Conservation (phyloP, 2,888 invertebrate genomes). For the Drosophila austrosaltans region DNA sequence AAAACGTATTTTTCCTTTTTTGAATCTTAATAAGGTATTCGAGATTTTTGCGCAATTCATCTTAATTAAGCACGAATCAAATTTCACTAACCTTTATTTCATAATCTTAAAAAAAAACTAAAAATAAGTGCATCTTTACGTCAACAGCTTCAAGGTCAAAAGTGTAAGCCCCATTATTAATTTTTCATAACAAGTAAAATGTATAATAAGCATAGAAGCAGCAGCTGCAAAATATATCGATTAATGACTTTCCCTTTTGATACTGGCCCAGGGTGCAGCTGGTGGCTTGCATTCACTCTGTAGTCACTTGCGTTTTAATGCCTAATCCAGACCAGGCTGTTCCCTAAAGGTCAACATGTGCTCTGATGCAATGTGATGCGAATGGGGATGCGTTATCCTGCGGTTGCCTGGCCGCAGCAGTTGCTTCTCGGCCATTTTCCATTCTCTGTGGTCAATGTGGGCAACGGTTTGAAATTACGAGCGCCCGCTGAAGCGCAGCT, state of each 20-base stretch:
- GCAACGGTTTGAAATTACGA: slow-evolving; percentile 60
- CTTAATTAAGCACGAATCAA: no score
- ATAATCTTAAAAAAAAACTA: no score
- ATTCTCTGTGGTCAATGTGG: slow-evolving; percentile 55
- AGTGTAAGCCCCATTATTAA: no score
- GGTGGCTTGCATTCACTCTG: background rate
- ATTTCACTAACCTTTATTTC: no score
- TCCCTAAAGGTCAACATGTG: slow-evolving; percentile 64
- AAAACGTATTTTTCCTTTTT: no score
- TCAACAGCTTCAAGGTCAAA: background rate
- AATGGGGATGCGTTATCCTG: slow-evolving; percentile 49
- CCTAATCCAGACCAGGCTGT: slow-evolving; percentile 31
- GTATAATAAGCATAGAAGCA: background rate
- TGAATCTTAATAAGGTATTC: no score
- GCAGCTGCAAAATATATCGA: background rate
- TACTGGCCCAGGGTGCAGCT: background rate
- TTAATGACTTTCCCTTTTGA: background rate
- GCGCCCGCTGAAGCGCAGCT: slow-evolving; percentile 22
- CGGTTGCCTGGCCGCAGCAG: slow-evolving; percentile 34
- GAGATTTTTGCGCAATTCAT: no score
- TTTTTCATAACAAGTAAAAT: background rate
- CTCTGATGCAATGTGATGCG: slow-evolving; percentile 3
- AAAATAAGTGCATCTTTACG: no score
- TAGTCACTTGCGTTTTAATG: slow-evolving; percentile 63
- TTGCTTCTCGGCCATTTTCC: slow-evolving; percentile 8